Evolutionary conservation across 2,888 invertebrate genomes (phyloP), one percentile per base, ranked within the genome.

Genomic region (Cacoxenus indagator): DNA sequence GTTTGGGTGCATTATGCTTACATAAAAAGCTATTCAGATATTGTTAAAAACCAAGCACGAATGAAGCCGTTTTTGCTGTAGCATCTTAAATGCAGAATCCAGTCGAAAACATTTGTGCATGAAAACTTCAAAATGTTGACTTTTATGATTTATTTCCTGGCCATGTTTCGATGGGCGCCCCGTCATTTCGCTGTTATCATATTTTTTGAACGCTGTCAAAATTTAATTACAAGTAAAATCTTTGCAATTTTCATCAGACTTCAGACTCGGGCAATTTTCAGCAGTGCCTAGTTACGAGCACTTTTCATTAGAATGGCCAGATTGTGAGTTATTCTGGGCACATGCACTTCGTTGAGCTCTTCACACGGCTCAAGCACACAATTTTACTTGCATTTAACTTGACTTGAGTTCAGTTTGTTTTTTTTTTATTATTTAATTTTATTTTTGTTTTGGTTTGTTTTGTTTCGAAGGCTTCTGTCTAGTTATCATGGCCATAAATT

Each of bases 191-290:
- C n/a, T 26, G 5, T 57, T 54, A 6, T 24, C 14, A 26, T 9
- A 1, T 57, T 57, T 11, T 43, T 37, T 26, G 51, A 67, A 65
- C 64, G 71, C 67, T 70, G 72, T 75, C 69, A 67, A 78, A 82
- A 81, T 81, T 81, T 82, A 81, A 81, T 81, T 81, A 81, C 74
- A 73, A 73, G 81, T 76, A 76, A 61, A 46, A 67, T 62, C 54
- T 69, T 74, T 70, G 77, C 73, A 76, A 82, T 78, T 75, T 78
- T 71, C 71, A 48, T 5, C 24, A 75, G 51, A 11, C 45, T 43
- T 43, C 3, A 43, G 45, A 70, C 67, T 22, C 73, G 69, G 69
- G 73, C 70, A 76, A 82, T 78, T 76, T 75, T 81, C 68, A 67
- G 6, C 17, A 6, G 17, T 5, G 37, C 19, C 19, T 17, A 62